Percentiles rank a stretch among this genome's conserved stretches.
phyloP scores from a whole-genome alignment of 2,888 invertebrate species.

The Cephus spinipes region DNA sequence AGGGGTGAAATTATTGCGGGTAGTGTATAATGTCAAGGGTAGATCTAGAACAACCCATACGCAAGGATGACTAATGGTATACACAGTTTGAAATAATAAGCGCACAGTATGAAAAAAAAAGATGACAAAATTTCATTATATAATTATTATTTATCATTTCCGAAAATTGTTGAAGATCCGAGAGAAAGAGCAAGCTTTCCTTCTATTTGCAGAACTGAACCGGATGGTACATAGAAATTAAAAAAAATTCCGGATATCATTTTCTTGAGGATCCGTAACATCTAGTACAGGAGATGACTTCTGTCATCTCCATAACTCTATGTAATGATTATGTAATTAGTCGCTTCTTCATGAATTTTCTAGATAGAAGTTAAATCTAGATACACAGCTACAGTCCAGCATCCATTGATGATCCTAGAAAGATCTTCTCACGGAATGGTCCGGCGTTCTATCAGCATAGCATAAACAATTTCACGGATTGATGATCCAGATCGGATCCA shows the following conservation, averaged over 20 bases:
- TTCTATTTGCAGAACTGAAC: background rate
- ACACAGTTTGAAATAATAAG: background rate
- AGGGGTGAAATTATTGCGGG: background rate
- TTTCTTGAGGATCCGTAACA: background rate
- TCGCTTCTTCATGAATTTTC: background rate
- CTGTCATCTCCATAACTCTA: background rate
- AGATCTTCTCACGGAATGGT: background rate
- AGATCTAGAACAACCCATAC: background rate
- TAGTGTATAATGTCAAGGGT: background rate
- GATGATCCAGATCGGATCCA: constrained; percentile 44
- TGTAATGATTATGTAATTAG: background rate
- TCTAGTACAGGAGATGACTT: background rate
- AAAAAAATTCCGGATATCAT: background rate
- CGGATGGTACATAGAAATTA: background rate
- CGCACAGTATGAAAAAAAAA: background rate
- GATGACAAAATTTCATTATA: background rate
- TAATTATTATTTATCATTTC: background rate
- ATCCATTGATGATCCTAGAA: background rate
- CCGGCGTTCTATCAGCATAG: background rate
- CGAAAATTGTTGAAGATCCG: background rate
- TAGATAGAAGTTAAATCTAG: background rate
- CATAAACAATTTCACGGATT: constrained; percentile 42
- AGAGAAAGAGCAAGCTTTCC: no score
- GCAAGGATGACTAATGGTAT: background rate
- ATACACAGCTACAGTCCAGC: background rate